Percentiles rank a stretch among this genome's conserved stretches.
Evolutionary conservation across 2,797 vertebrate species (phyloP).

Genomic region (Acrossocheilus fasciatus): DNA sequence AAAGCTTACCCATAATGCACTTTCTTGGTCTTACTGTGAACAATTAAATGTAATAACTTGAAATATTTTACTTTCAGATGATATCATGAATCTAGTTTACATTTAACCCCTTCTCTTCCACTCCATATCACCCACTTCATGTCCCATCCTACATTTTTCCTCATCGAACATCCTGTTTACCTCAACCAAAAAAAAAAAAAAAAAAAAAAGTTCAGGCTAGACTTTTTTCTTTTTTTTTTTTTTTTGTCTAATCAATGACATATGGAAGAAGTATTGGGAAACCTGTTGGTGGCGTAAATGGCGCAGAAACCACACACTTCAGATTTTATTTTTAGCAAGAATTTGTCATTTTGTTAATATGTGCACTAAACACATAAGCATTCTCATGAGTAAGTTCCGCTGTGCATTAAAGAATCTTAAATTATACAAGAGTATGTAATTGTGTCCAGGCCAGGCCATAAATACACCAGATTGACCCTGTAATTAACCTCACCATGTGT

Average conservation of each 20-base stretch:
- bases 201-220: neutral
- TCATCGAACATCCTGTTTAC: neutral
- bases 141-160: neutral
- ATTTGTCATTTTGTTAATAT: neutral
- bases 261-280: neutral
- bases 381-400: neutral
- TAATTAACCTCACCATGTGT: slow-evolving; percentile 47
- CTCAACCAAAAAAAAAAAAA: neutral
- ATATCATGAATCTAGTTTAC: neutral
- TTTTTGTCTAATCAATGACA: neutral
- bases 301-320: neutral
- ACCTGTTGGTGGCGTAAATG: neutral
- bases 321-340: neutral
- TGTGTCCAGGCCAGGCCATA: neutral
- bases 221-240: neutral
- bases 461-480: slow-evolving; percentile 37
- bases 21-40: neutral
- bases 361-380: neutral
- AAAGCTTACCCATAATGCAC: neutral
- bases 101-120: neutral
- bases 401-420: slow-evolving; percentile 13
- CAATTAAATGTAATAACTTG: neutral
- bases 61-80: neutral
- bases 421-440: slow-evolving; percentile 14
- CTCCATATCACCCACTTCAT: neutral